Percentiles rank a stretch among this genome's conserved stretches.
Evolutionary conservation across 2,113 vertebrate species (phyloP).

Genomic region (Sinocyclocheilus maitianheensis): DNA sequence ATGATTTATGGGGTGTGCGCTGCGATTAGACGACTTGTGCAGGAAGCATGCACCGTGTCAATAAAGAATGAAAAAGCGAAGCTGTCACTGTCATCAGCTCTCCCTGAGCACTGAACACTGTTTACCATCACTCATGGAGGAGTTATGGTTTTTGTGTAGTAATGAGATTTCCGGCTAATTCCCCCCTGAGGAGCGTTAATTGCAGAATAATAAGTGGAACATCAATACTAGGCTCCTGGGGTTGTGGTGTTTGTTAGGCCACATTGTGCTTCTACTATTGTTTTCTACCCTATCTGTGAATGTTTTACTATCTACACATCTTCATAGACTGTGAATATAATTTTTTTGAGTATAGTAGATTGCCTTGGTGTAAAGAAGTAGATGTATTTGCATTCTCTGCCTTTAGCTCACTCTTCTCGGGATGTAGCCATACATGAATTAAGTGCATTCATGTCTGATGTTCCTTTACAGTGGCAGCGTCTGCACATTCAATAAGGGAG

Average conservation of each 20-base stretch:
- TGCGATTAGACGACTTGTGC: constrained; percentile 28
- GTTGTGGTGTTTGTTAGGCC: constrained; percentile 12
- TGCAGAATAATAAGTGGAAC: constrained; percentile 33
- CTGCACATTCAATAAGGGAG: constrained; percentile 47
- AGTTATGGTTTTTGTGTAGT: constrained; percentile 42
- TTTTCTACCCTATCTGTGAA: background rate
- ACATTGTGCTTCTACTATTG: background rate
- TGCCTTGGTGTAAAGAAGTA: background rate
- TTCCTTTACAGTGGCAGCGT: constrained; percentile 41
- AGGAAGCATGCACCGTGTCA: constrained; percentile 34
- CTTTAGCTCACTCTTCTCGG: constrained; percentile 19
- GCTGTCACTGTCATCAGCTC: constrained; percentile 16
- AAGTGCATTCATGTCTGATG: constrained; percentile 53
- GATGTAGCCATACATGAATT: constrained; percentile 46
- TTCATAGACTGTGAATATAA: background rate
- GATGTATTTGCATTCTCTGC: constrained; percentile 33
- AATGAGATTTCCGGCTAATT: constrained; percentile 49
- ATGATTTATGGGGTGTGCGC: constrained; percentile 32
- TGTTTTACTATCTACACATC: background rate
- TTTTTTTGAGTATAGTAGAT: background rate
- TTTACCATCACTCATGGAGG: constrained; percentile 46
- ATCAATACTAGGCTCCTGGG: constrained; percentile 22
- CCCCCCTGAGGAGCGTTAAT: constrained; percentile 47
- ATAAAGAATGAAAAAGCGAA: constrained; percentile 46
- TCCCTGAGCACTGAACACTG: constrained; percentile 28